Conservation (phyloP, 2,888 invertebrate species). For the Ornithoptera priamus region DNA sequence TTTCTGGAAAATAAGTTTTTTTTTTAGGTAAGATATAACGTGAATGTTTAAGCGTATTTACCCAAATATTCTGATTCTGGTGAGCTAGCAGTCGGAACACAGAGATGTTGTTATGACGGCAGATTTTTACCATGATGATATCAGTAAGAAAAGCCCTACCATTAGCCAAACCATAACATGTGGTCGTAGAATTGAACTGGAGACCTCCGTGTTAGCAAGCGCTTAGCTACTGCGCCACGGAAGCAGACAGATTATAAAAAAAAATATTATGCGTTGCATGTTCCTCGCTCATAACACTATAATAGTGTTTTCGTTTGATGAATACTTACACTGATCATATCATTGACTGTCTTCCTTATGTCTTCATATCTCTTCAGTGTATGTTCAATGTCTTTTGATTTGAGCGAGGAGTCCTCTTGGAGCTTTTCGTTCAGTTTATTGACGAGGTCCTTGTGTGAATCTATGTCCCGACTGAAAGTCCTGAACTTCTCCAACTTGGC, state of each 20-base stretch:
- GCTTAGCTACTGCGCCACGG: too few species aligned
- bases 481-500: conserved; percentile 93
- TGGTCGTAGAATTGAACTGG: too few species aligned
- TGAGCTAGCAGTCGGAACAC: too few species aligned
- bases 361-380: conserved; percentile 86
- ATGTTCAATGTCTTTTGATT: conserved; percentile 84
- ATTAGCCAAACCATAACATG: too few species aligned
- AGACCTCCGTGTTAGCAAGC: too few species aligned
- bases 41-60: too few species aligned
- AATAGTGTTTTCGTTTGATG: background rate
- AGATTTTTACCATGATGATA: too few species aligned
- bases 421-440: conserved; percentile 88
- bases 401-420: conserved; percentile 83
- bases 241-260: background rate
- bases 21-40: background rate
- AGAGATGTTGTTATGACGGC: too few species aligned
- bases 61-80: too few species aligned
- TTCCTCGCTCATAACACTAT: background rate
- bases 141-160: too few species aligned
- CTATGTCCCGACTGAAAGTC: conserved; percentile 89
- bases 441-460: conserved; percentile 87
- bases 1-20: conserved; percentile 65
- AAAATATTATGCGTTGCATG: background rate
- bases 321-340: conserved; percentile 81
- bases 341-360: conserved; percentile 83